Evolutionary conservation across 2,888 invertebrate genomes (phyloP).

Genomic region (Corbicula japonica): DNA sequence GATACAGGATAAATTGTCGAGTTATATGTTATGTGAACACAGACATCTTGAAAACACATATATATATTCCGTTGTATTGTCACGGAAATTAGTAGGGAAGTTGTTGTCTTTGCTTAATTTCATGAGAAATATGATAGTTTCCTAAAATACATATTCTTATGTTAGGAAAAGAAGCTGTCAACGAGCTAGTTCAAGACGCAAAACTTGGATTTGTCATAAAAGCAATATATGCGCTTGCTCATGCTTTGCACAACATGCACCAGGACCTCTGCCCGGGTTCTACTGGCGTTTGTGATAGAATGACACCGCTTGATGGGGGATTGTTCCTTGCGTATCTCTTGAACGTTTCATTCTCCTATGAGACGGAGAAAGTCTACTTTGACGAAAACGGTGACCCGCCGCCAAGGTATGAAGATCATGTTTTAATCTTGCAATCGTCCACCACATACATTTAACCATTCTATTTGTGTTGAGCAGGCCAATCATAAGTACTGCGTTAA

Average conservation of each 20-base stretch:
- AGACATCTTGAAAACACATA: too few relatives aligned
- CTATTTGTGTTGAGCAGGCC: too few relatives aligned
- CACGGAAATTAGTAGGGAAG: too few relatives aligned
- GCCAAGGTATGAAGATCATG: slow-evolving; percentile 89
- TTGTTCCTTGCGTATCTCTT: slow-evolving; percentile 90
- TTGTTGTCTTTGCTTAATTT: too few relatives aligned
- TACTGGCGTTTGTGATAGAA: slow-evolving; percentile 89
- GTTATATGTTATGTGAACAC: too few relatives aligned
- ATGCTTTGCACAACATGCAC: slow-evolving; percentile 91
- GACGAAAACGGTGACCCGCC: slow-evolving; percentile 93
- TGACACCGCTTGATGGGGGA: slow-evolving; percentile 91
- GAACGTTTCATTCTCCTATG: slow-evolving; percentile 91
- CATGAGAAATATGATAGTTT: too few relatives aligned
- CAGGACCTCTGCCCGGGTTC: slow-evolving; percentile 89
- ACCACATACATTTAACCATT: too few relatives aligned
- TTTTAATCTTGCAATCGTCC: too few relatives aligned
- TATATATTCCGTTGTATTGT: too few relatives aligned
- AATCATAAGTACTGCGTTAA: neutral
- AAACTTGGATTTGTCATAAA: slow-evolving; percentile 93
- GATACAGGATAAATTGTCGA: too few relatives aligned
- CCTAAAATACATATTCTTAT: too few relatives aligned
- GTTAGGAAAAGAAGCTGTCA: slow-evolving; percentile 88
- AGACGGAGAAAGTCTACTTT: slow-evolving; percentile 90
- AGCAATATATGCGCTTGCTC: slow-evolving; percentile 92
- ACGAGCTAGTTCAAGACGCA: slow-evolving; percentile 89